A percentile compares a stretch with the other conserved stretches of the same genome.
phyloP scores from a whole-genome alignment of 2,888 invertebrate genomes.

The Drosophila algonquin region DNA sequence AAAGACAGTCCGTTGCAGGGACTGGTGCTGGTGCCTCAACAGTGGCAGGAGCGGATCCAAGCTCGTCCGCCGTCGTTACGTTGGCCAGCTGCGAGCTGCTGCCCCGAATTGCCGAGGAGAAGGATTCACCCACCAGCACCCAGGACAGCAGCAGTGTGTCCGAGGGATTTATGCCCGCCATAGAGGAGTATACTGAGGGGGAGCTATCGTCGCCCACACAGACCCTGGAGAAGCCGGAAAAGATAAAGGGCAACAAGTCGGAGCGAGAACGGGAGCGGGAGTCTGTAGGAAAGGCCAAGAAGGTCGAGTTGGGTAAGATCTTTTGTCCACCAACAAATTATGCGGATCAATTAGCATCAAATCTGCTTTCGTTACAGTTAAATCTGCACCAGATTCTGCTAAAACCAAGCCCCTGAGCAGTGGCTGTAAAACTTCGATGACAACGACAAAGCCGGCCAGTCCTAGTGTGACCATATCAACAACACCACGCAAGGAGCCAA shows the following conservation, averaged over 20 bases:
- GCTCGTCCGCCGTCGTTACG: conserved; percentile 33
- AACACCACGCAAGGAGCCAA: conserved; percentile 49
- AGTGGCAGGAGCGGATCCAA: conserved; percentile 28
- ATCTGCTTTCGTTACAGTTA: conserved; percentile 9
- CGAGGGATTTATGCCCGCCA: conserved; percentile 77
- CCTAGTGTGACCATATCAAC: conserved; percentile 42
- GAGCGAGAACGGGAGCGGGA: conserved; percentile 36
- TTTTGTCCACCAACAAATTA: neutral
- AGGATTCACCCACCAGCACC: conserved; percentile 84
- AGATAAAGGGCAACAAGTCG: conserved; percentile 29
- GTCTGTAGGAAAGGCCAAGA: conserved; percentile 44
- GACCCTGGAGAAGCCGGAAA: conserved; percentile 58
- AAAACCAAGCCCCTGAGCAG: conserved; percentile 31
- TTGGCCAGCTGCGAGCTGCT: conserved; percentile 85
- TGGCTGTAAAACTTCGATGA: conserved; percentile 47
- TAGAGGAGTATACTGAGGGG: conserved; percentile 71
- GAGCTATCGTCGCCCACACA: conserved; percentile 64
- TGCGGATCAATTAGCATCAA: neutral
- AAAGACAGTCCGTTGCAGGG: conserved; percentile 23
- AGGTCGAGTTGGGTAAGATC: conserved; percentile 47
- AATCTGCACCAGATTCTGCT: conserved; percentile 2
- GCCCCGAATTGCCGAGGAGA: conserved; percentile 94
- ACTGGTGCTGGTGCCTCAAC: conserved; percentile 31
- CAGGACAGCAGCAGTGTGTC: conserved; percentile 61
- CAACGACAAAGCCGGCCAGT: conserved; percentile 60